A percentile compares a stretch with the other conserved stretches of the same genome.
Evolutionary conservation across 2,797 vertebrate genomes (phyloP).

Genomic region (Cryptoprocta ferox): DNA sequence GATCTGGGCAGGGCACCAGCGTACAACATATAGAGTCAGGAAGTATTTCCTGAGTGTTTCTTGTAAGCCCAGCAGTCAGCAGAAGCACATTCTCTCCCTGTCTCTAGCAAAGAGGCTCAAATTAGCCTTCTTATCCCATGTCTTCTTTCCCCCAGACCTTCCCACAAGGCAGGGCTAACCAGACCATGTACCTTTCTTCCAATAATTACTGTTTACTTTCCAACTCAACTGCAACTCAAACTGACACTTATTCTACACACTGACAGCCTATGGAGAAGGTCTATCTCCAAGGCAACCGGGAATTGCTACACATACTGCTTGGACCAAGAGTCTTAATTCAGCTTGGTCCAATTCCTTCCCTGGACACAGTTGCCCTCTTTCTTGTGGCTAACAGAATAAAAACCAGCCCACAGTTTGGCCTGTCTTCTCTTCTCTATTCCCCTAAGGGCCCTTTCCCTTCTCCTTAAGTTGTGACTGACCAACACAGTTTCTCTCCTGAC

Average conservation of each 20-base stretch:
- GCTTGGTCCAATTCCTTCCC: background rate
- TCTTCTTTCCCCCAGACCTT: background rate
- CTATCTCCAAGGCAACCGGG: background rate
- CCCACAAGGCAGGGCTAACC: background rate
- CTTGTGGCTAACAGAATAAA: background rate
- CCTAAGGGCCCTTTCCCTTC: background rate
- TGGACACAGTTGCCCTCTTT: background rate
- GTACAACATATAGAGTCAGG: background rate
- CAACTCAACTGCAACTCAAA: background rate
- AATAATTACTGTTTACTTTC: background rate
- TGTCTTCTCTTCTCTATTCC: background rate
- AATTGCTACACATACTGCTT: background rate
- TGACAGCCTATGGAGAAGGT: background rate
- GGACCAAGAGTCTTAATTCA: background rate
- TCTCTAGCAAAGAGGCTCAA: background rate
- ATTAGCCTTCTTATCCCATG: background rate
- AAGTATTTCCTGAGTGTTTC: conserved; percentile 3
- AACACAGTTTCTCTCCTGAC: background rate
- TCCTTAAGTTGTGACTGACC: background rate
- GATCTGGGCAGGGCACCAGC: background rate
- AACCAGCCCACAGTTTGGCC: background rate
- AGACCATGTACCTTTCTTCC: background rate
- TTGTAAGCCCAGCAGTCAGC: background rate
- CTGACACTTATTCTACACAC: background rate
- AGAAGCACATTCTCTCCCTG: background rate